Evolutionary conservation across 2,888 invertebrate species (phyloP).

Genomic region (Meghimatium bilineatum): DNA sequence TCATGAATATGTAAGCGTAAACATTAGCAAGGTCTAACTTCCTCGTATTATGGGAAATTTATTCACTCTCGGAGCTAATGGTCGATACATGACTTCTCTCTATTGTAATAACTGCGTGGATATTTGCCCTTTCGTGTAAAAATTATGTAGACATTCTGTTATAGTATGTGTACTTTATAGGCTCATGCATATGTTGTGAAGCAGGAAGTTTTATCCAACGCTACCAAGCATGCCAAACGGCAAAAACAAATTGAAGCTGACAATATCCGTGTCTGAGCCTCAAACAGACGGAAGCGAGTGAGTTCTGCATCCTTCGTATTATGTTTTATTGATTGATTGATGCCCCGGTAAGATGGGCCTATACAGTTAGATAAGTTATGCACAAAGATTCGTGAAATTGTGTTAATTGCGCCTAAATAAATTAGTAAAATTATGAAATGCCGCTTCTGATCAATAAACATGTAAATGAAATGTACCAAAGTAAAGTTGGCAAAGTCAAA

Average conservation of each 20-base stretch:
- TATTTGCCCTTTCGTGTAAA: background rate
- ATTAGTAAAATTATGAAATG: too few species aligned
- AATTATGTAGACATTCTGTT: background rate
- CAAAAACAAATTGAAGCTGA: constrained; percentile 61
- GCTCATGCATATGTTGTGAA: constrained; percentile 20
- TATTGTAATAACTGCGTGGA: background rate
- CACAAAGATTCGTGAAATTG: background rate
- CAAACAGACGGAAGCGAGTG: constrained; percentile 57
- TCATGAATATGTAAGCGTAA: constrained; percentile 48
- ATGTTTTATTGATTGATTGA: background rate
- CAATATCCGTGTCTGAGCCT: constrained; percentile 78
- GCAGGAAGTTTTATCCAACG: background rate
- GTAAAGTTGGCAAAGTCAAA: too few species aligned
- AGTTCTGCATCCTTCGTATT: constrained; percentile 44
- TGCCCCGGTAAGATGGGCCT: background rate
- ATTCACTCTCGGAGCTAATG: constrained; percentile 27
- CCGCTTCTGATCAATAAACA: too few species aligned
- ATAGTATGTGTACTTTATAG: background rate
- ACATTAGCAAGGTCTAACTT: constrained; percentile 36
- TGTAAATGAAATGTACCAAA: too few species aligned
- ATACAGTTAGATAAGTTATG: background rate
- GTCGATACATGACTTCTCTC: constrained; percentile 33
- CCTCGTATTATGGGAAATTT: constrained; percentile 51
- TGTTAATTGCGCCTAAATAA: too few species aligned
- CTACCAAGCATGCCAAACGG: constrained; percentile 53